Conservation (phyloP, 2,113 vertebrate species). For the Indicator maculatus region DNA sequence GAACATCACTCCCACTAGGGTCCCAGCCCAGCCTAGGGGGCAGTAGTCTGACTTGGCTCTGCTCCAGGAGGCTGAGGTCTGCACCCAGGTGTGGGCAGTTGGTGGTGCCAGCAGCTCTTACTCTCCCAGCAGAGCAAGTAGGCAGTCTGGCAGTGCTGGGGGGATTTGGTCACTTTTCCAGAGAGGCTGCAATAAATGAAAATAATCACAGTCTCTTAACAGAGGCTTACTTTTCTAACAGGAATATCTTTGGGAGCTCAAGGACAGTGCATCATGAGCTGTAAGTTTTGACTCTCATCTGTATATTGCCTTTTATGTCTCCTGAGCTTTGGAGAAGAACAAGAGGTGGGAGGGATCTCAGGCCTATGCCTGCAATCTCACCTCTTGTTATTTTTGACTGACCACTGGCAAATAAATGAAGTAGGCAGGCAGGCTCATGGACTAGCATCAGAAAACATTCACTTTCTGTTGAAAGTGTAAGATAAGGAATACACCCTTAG, state of each 20-base stretch:
- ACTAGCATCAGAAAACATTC: not conserved
- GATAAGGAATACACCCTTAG: not conserved
- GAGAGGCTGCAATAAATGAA: not conserved
- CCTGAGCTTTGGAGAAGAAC: not conserved
- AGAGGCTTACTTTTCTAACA: not conserved
- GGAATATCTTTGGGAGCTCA: rapidly evolving
- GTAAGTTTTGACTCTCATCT: not conserved
- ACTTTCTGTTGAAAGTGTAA: not conserved
- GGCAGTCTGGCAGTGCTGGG: not conserved
- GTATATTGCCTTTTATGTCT: not conserved
- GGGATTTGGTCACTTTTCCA: rapidly evolving
- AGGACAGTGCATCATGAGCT: not conserved
- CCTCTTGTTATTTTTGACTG: not conserved
- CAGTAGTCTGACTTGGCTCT: not conserved
- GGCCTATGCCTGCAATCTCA: rapidly evolving
- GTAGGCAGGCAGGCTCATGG: not conserved
- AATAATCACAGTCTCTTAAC: rapidly evolving
- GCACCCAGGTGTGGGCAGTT: slow-evolving; percentile 3
- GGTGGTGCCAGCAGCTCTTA: not conserved
- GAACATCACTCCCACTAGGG: rapidly evolving
- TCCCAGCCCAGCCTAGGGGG: rapidly evolving
- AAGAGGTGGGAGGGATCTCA: not conserved
- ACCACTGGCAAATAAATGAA: not conserved
- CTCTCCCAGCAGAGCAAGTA: not conserved
- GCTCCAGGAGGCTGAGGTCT: not conserved